phyloP scores from a whole-genome alignment of 2,113 vertebrate genomes.

The Oncorhynchus masou region DNA sequence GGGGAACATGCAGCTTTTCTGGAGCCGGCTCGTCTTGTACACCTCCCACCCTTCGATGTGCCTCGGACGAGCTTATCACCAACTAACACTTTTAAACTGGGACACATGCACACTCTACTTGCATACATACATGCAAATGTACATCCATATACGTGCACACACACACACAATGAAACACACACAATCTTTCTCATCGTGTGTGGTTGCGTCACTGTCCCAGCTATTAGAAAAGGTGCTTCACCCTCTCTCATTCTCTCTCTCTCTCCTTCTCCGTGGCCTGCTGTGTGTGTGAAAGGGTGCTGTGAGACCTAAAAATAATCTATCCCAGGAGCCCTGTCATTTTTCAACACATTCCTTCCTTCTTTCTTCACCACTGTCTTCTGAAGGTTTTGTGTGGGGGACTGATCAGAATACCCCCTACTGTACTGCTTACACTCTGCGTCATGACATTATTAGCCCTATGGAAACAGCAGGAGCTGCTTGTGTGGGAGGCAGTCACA shows the following conservation, averaged over 20 bases:
- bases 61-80: not conserved
- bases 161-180: not conserved
- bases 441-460: slow-evolving; percentile 2
- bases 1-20: not conserved
- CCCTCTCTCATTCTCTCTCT: not conserved
- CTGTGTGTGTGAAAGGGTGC: slow-evolving; percentile 5
- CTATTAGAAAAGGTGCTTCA: not conserved
- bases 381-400: not conserved
- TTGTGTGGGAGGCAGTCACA: not conserved
- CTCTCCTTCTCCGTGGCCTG: not conserved
- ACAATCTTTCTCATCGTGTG: not conserved
- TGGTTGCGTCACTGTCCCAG: not conserved
- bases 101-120: not conserved
- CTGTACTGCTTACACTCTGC: no score
- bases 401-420: slow-evolving; percentile 9
- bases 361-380: not conserved
- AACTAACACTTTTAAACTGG: no score
- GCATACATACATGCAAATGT: not conserved
- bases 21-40: not conserved
- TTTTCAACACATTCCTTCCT: not conserved
- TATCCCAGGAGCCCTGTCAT: not conserved
- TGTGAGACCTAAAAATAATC: slow-evolving; percentile 13
- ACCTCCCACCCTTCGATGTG: not conserved
- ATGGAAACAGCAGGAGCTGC: not conserved
- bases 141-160: no score